Base-by-base conservation (phyloP, 2,113 vertebrate genomes). In the Dascyllus trimaculatus region DNA sequence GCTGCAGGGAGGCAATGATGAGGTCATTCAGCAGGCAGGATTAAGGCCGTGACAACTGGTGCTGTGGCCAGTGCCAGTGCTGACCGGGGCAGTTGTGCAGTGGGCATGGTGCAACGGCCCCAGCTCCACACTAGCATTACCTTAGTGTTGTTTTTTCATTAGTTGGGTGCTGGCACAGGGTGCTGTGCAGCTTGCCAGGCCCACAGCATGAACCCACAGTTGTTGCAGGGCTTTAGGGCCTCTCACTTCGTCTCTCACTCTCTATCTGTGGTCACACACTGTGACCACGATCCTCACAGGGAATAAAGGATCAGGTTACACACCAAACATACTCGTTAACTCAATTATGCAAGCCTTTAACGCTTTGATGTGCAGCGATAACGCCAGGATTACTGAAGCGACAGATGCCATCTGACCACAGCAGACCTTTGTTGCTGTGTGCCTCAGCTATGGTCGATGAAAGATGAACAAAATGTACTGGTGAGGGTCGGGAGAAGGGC, bases 81-180 rank as follows among this genome's bases (percentile, higher is more conserved):
- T 49, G 77, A 84, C 77, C 52, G 56, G 75, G 81, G 81, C 84
- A 84, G 87, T 90, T 88, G 89, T 86, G 82, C 72, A 29, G 76
- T 62, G 81, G 79, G 81, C 85, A 69, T 1, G 57, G 64, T 46
- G 80, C 80, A 71, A 9, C 35, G 59, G 63, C 68, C 77, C 51
- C 64, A 54, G 57, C 86, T 66, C 71, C 78, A 69, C 73, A 76
- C 71, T 76, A 80, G 84, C 66, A 51, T 80, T 83, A 75, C 61
- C 77, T 80, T 69, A 21, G 72, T 92, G 89, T 91, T 91, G 87
- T 92, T 85, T 91, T 92, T 92, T 92, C 86, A 92, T 93, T 89
- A 90, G 85, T 85, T 32, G 66, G 85, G 73, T 81, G 48, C 74
- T 46, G 81, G 78, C 82, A 52, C 76, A 67, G 40, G 38, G 54